Evolutionary conservation across 2,113 vertebrate species (phyloP).

Genomic region (Natator depressus): DNA sequence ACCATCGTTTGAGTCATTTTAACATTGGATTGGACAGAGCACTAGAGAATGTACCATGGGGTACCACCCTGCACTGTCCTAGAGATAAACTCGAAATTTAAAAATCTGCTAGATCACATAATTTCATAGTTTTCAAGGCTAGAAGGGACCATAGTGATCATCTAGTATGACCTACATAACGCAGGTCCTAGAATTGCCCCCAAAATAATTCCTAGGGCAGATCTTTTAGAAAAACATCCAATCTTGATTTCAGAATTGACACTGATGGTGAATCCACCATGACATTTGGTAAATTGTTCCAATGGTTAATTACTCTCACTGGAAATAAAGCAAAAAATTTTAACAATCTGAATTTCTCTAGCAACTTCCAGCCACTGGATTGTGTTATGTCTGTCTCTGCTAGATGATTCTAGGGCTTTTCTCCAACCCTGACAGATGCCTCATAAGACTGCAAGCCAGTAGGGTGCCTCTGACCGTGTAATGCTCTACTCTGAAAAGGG

Average conservation of each 20-base stretch:
- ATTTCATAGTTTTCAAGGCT: not conserved
- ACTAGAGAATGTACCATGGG: accelerated
- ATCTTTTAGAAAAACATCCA: no score
- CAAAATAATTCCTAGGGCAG: not conserved
- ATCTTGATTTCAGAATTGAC: no score
- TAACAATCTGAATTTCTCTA: no score
- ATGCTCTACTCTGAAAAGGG: not conserved
- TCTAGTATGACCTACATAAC: not conserved
- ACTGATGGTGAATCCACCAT: no score
- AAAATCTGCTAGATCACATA: no score
- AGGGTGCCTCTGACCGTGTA: not conserved
- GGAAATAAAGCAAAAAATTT: no score
- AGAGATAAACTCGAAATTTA: not conserved
- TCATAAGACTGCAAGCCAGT: not conserved
- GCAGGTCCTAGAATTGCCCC: not conserved
- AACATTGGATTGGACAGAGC: accelerated
- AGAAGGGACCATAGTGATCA: not conserved
- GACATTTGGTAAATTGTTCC: no score
- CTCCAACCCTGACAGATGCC: not conserved
- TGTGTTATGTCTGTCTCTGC: no score
- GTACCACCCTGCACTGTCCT: not conserved
- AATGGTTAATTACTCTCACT: no score
- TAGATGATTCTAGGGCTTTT: not conserved
- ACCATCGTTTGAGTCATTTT: not conserved
- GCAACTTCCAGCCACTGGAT: no score